Percentiles rank a stretch among this genome's conserved stretches.
Conservation (phyloP, 2,888 invertebrate genomes). For the Acanthococcus lagerstroemiae region DNA sequence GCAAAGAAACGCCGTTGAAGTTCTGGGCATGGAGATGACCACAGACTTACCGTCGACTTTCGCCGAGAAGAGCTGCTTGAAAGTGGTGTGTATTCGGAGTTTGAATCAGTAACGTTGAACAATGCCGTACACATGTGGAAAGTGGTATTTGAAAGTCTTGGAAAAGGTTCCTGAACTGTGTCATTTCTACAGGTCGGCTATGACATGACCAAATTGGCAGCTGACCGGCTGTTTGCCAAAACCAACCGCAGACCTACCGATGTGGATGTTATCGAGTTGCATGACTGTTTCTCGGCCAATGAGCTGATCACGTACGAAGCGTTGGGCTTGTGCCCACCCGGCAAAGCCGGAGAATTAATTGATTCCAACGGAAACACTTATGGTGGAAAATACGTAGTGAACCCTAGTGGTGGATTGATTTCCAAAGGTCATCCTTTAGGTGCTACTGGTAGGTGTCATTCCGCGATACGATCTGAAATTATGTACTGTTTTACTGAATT, state of each 20-base stretch:
- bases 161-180: not conserved
- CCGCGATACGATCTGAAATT: not conserved
- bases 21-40: conserved; percentile 92
- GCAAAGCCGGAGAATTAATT: conserved; percentile 82
- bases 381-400: conserved; percentile 92
- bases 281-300: conserved; percentile 97
- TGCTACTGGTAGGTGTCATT: conserved; percentile 77
- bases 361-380: conserved; percentile 95
- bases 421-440: conserved; percentile 97
- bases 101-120: too few relatives aligned
- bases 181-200: conserved; percentile 57
- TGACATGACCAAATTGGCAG: conserved; percentile 84
- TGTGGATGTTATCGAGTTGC: conserved; percentile 88
- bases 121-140: too few relatives aligned
- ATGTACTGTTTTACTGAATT: not conserved
- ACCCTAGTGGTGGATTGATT: conserved; percentile 97
- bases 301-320: conserved; percentile 97
- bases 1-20: conserved; percentile 82
- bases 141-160: too few relatives aligned
- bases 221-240: conserved; percentile 62
- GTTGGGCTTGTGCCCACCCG: conserved; percentile 77
- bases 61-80: conserved; percentile 65
- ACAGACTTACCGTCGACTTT: conserved; percentile 85
- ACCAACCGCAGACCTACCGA: conserved; percentile 65
- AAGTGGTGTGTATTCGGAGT: conserved; percentile 56